Evolutionary conservation across 1,140 invertebrate genomes (phyloP).

Genomic region (Coenobita brevimanus): DNA sequence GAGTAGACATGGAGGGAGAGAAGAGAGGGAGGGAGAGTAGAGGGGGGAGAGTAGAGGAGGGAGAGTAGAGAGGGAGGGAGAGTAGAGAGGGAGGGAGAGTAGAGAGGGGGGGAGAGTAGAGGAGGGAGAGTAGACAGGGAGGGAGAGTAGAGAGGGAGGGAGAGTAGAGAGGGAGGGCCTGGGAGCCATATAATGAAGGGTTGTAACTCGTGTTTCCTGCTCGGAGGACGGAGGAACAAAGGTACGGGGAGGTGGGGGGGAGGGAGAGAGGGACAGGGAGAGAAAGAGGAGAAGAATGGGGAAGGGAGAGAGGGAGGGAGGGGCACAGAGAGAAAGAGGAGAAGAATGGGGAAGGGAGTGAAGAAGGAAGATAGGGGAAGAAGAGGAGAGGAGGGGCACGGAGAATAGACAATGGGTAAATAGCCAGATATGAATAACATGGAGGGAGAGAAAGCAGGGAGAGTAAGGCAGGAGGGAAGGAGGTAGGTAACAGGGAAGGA

Average conservation of each 20-base stretch:
- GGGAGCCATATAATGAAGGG: constrained; percentile 45
- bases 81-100: no score
- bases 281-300: background rate
- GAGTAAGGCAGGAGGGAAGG: background rate
- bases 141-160: background rate
- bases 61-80: no score
- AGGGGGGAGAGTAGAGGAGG: no score
- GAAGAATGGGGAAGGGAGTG: background rate
- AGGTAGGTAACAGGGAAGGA: background rate
- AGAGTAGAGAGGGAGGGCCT: background rate
- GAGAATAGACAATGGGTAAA: background rate
- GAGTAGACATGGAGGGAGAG: no score
- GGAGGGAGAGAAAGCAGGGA: background rate
- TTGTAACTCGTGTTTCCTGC: constrained; percentile 39
- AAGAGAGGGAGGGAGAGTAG: no score
- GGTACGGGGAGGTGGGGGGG: background rate
- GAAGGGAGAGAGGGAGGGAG: background rate
- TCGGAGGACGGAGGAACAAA: constrained; percentile 23
- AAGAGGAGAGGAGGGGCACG: background rate
- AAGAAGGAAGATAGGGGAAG: background rate
- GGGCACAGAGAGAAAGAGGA: background rate
- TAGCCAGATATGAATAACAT: no score
- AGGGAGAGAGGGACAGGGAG: background rate
- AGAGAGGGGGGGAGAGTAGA: no score
- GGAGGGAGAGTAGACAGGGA: no score